Percentiles rank a stretch among this genome's conserved stretches.
Conservation (phyloP, 2,888 invertebrate genomes). For the Antheraea yamamai region DNA sequence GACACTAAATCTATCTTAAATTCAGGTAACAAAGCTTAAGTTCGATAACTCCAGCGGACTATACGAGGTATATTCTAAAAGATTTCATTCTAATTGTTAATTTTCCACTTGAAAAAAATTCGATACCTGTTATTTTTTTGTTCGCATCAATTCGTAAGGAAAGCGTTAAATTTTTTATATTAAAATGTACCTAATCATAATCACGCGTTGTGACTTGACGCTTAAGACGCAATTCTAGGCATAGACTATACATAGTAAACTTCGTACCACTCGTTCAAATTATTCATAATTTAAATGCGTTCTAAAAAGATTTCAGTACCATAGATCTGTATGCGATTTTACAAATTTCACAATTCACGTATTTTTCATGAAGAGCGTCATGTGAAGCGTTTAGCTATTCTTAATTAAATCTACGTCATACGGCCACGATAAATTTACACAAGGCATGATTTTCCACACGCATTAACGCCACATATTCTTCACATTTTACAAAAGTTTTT, state of each 20-base stretch:
- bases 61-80: not conserved
- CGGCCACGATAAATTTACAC: not conserved
- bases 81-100: not conserved
- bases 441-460: not conserved
- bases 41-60: slow-evolving; percentile 14
- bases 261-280: not conserved
- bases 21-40: slow-evolving; percentile 25
- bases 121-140: not conserved
- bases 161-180: slow-evolving; percentile 19
- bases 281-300: not conserved
- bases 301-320: not conserved
- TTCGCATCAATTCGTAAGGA: slow-evolving; percentile 16
- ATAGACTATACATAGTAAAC: not conserved
- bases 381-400: slow-evolving; percentile 5
- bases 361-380: not conserved
- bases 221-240: slow-evolving; percentile 19
- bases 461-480: not conserved
- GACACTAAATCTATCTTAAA: slow-evolving; percentile 46
- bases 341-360: not conserved
- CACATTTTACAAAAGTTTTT: not conserved
- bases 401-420: slow-evolving; percentile 13
- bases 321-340: not conserved
- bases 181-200: slow-evolving; percentile 19
- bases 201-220: slow-evolving; percentile 23
- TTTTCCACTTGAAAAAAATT: slow-evolving; percentile 8